Base-by-base conservation (phyloP, 2,797 vertebrate species). In the Falco columbarius region DNA sequence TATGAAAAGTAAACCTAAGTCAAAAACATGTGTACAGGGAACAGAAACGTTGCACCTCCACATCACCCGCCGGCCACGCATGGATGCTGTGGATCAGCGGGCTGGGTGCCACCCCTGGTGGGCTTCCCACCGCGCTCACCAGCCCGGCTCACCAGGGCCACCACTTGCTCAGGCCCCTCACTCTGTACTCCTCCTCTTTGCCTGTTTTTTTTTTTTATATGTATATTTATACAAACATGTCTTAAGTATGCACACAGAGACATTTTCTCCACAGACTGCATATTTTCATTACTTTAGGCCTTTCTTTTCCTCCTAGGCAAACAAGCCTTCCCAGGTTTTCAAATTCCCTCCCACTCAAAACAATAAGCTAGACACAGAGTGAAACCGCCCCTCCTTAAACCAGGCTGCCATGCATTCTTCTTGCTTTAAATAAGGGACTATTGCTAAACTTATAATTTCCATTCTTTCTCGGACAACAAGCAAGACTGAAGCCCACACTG, bases 11-110 rank as follows among this genome's bases (percentile, higher is more conserved):
- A 54, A 75, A 71, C 29, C n/a, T 16, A 32, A 49, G 32, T 16
- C 30, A 47, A n/a, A 91, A 38, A 6, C 4, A 0, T 3, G 3
- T 1, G 1, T 26, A 29, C 1, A 2, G 51, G 29, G 54, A 73
- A 38, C 9, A 18, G 70, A 71, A n/a, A 18, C 0, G 0, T 16
- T 14, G 10, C 29, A 11, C 26, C 54, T 26, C 20, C 0, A 2
- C 24, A 23, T 29, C 2, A 4, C 65, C 49, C 0, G 0, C 29
- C 7, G 7, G 21, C 40, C 3, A 0, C 6, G 8, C 2, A 0
- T 4, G 46, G 79, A 8, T 75, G 44, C 59, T 72, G 76, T 12
- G 65, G 65, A 7, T 46, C 70, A 12, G 38, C 0, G 2, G 34
- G 27, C 21, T 18, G 61, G 23, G 14, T 0, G 3, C 63, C 71